Percentiles rank a stretch among this genome's conserved stretches.
phyloP scores from a whole-genome alignment of 2,113 vertebrate genomes.

The Opisthocomus hoazin region DNA sequence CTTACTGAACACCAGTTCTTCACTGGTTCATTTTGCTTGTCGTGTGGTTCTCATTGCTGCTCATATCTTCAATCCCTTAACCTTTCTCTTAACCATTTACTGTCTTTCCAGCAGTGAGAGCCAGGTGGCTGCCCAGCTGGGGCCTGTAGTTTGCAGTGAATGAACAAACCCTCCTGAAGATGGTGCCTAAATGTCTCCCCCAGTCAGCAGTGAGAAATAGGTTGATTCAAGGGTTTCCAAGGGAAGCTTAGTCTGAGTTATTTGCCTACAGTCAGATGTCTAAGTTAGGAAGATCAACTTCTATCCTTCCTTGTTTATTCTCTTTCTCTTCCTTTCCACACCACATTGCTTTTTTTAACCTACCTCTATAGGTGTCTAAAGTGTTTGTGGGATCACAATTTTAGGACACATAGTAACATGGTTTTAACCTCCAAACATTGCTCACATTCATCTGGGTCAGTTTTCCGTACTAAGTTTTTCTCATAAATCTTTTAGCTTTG shows the following conservation, averaged over 20 bases:
- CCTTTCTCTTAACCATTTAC: neutral
- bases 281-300: neutral
- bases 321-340: neutral
- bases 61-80: neutral
- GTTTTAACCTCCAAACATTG: neutral
- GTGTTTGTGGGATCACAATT: neutral
- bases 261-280: neutral
- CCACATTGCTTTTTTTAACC: neutral
- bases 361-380: neutral
- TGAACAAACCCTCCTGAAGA: neutral
- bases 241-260: neutral
- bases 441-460: neutral
- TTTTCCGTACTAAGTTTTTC: neutral
- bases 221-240: neutral
- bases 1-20: neutral
- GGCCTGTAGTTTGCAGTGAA: neutral
- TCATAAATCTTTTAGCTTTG: neutral
- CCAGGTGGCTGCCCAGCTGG: neutral
- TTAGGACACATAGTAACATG: neutral
- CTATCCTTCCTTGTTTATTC: neutral
- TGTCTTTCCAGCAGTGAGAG: neutral
- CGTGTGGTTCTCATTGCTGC: rapidly evolving
- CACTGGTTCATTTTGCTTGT: neutral
- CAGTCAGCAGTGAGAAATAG: neutral
- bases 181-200: neutral